Evolutionary conservation across 23 tunicate species (phyloP).

Genomic region (Diplosoma virens): DNA sequence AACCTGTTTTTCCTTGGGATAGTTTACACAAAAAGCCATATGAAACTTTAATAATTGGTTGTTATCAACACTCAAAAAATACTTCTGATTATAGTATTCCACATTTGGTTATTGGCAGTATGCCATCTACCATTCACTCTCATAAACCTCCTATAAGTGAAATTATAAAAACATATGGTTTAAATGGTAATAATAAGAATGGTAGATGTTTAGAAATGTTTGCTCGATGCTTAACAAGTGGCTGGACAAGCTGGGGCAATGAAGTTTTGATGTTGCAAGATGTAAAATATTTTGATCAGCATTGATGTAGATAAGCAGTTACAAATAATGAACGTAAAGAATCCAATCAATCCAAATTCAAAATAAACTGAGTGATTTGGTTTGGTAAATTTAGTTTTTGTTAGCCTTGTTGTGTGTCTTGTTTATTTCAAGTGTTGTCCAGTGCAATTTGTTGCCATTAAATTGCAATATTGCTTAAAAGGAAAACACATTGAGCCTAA

Average conservation of each 20-base stretch:
- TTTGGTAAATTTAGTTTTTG: too few species aligned
- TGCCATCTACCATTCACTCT: conserved; percentile 74
- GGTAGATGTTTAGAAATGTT: conserved; percentile 68
- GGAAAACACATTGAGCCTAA: too few species aligned
- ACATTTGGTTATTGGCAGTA: conserved; percentile 43
- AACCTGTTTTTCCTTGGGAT: conserved; percentile 69
- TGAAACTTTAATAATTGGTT: conserved; percentile 67
- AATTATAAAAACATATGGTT: conserved; percentile 8
- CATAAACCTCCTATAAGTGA: conserved; percentile 80
- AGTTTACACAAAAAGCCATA: conserved; percentile 84
- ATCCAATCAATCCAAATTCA: too few species aligned
- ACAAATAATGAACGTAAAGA: too few species aligned
- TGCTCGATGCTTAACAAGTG: conserved; percentile 49
- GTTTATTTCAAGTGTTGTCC: too few species aligned
- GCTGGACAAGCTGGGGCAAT: conserved; percentile 93
- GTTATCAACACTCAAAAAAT: not conserved
- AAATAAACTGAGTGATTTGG: too few species aligned
- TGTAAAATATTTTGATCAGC: conserved; percentile 24
- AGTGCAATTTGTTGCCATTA: too few species aligned
- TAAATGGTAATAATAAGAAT: not conserved
- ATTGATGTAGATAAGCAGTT: too few species aligned
- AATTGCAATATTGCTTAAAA: too few species aligned
- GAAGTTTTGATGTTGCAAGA: conserved; percentile 80
- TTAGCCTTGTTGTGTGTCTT: too few species aligned
- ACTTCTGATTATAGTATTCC: not conserved